Base-by-base conservation (phyloP, 2,113 vertebrate species). In the Cyprinodon tularosa region DNA sequence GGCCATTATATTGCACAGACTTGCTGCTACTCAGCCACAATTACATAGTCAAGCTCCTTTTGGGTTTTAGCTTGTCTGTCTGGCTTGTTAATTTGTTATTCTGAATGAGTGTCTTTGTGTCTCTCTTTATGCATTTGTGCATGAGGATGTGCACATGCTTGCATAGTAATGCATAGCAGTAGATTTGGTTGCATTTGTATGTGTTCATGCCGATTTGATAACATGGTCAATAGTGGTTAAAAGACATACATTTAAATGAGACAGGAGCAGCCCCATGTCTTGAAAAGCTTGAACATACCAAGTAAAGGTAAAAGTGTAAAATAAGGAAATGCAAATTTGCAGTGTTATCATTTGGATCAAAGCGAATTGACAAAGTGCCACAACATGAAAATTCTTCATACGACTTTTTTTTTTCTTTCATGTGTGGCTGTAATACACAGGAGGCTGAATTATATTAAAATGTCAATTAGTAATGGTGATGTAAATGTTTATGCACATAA, bases 1-100 rank as follows among this genome's bases (percentile, higher is more conserved):
- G 76, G 84, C 82, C 73, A 91, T 91, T 90, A 88, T 87, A 73
- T 59, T 74, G 75, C 72, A 48, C 78, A 85, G 78, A 72, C 84
- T 82, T 72, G 70, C 62, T 78, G 73, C 84, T 84, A 66, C 90
- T 89, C 85, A 89, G 80, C 67, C 68, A 65, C 84, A 91, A 89
- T 88, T 72, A 76, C 79, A 83, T 36, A 90, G 83, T 82, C 57
- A 78, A 79, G 77, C 74, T 89, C 73, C 78, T 86, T 82, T 83
- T 80, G 81, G 74, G 78, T 80, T 29, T 86, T 62, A 64, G 66
- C 67, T 74, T 36, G 71, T 82, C 72, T 47, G 76, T 82, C 81
- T 84, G 71, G 65, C 67, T 80, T 76, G 61, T 22, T 82, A 80
- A 76, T 84, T 82, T 68, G 80, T 82, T 61, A 74, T 88, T 87